Base-by-base conservation (phyloP, 2,888 invertebrate species). In the Drosophila nr. perissopoda region DNA sequence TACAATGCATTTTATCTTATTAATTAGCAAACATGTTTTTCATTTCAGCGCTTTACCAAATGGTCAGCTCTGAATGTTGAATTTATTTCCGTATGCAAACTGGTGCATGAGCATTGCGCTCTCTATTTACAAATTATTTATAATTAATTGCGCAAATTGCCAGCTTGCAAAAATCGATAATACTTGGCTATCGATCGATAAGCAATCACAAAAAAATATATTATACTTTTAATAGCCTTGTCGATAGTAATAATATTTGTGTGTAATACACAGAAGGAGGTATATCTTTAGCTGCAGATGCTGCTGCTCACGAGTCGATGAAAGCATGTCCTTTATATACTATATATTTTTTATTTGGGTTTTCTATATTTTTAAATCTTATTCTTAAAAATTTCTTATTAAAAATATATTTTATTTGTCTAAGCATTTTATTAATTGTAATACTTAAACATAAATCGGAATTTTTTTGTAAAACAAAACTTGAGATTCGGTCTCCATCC, bases 11-110 rank as follows among this genome's bases (percentile, higher is more conserved):
- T 27, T 51, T 51, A 5, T 51, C 11, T n/a, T 51, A n/a, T 51
- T 51, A 29, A 27, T 51, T 51, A 51, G 51, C 51, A 29, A 51
- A 29, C 51, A 29, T 51, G 51, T 51, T 51, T 51, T n/a, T 11
- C 27, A 27, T 27, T 49, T 10, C 49, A 51, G 3, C 29, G n/a
- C 29, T n/a, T 10, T 29, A n/a, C 51, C n/a, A 51, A 51, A 29
- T n/a, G 16, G 10, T 5, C 48, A 18, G 27, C 18, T 10, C 48
- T 27, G 13, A 49, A 27, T 27, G 0, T 27, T 2, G 11, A n/a
- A 6, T 29, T 29, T 7, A 51, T 29, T 51, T 51, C 51, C 51
- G 51, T 13, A 51, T 51, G n/a, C 51, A 29, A 49, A 27, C 48
- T 49, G 42, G 42, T 21, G 27, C 48, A 27, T 5, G 11, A 29